These are phyloP conservation scores for Scalopus aquaticus DNA, from an alignment of 2,113 vertebrate genomes.

Conservation along the genomic window DNA sequence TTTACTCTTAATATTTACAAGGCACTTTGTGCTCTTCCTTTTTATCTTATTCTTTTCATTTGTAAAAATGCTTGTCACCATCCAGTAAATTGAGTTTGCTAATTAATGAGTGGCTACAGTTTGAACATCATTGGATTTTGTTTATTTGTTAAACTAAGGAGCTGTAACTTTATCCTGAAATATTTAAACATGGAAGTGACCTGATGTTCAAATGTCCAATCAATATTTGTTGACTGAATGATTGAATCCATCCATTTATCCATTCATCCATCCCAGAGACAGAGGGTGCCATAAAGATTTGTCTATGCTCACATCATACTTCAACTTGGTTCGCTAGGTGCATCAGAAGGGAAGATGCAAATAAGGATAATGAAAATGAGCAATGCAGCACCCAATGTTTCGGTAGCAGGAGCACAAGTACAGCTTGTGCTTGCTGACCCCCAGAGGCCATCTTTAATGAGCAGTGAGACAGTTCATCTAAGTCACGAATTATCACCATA, in stretches of 20 bases:
- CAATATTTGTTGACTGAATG: not conserved
- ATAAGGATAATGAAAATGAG: slow-evolving; percentile 32
- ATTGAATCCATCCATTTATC: not conserved
- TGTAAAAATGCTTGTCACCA: not conserved
- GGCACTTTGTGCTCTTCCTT: not conserved
- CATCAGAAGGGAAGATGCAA: not conserved
- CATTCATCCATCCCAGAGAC: not conserved
- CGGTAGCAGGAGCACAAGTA: not conserved
- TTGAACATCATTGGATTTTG: slow-evolving; percentile 10
- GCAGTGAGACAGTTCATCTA: slow-evolving; percentile 63
- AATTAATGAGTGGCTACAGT: not conserved
- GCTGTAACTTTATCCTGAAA: not conserved
- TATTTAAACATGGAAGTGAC: slow-evolving; percentile 8
- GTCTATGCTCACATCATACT: not conserved
- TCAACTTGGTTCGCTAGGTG: not conserved
- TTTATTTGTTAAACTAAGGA: not conserved
- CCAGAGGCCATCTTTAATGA: slow-evolving; percentile 49
- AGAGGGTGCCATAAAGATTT: not conserved
- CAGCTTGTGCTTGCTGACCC: slow-evolving; percentile 55
- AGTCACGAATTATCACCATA: slow-evolving; percentile 69
- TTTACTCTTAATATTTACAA: not conserved
- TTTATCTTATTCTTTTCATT: not conserved
- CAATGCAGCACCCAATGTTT: not conserved
- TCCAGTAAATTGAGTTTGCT: not conserved
- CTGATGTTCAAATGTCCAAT: not conserved